Evolutionary conservation across 1,140 invertebrate genomes (phyloP), one percentile per base, ranked within the genome.

Genomic region (Micrasema longulum): DNA sequence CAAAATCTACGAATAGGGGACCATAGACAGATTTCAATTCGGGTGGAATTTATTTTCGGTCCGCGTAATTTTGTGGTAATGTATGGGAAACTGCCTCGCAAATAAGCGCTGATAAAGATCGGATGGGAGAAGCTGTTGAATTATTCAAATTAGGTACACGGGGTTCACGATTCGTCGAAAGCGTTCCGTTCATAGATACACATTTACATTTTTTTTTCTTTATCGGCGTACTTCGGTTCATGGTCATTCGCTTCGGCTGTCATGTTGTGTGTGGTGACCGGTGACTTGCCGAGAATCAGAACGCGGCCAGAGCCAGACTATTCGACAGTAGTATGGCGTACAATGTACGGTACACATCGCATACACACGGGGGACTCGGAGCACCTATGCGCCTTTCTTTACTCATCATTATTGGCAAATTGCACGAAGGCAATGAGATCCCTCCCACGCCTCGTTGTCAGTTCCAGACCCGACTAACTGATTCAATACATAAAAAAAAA

Each of bases 1-100:
- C 60, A 26, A 47, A 48, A 64, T 64, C 60, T 64, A 64, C 60
- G 55, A 41, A 60, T 60, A 60, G 55, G 55, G 55, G 55, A 60
- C 55, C 55, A 60, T 60, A 60, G 55, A 38, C 35, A 60, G 41
- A 60, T 22, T 31, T 31, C 35, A 35, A 35, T 60, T 41, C 55
- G 55, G 50, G 35, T 18, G 12, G 18, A 45, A n/a, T n/a, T 53
- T 53, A 53, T 53, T 45, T 45, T 45, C 18, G 20, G 22, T 31
- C 23, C 14, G n/a, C 14, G 36, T 41, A 60, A 60, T 60, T 60
- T 22, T 60, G 55, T 41, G 55, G 55, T 60, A 60, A 60, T 60
- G 38, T 60, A 60, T 41, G 7, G 26, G 12, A 23, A 23, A 20
- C 16, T 55, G 35, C n/a, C 55, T 60, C 36, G 55, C 55, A 41